Base-by-base conservation (phyloP, 1,140 invertebrate species). In the Nasonia vitripennis region DNA sequence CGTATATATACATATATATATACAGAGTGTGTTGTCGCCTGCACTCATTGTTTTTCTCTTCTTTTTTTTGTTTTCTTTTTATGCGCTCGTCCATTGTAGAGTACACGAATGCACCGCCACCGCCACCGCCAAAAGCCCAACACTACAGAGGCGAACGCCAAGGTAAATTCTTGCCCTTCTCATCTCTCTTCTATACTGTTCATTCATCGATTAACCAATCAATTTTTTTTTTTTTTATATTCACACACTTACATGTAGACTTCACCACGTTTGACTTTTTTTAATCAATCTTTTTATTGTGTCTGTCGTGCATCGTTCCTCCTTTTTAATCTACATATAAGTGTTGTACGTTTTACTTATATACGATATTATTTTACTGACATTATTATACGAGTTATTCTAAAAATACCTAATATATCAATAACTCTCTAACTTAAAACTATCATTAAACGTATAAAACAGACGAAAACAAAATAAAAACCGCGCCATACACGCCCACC, bases 51-150 rank as follows among this genome's bases (percentile, higher is more conserved):
- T 83, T 86, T 71, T 74, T 71, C 23, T 81, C 23, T 9, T 10
- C 82, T 84, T 92, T 91, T 89, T 89, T 91, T 89, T 91, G 90
- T 91, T 90, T 87, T 90, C 88, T 91, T 92, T 93, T 93, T 93
- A 93, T 92, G 92, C 90, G 93, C 91, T 93, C 91, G 92, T 90
- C 88, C 90, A 89, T 81, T 83, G 87, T 95, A 96, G 95, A 95
- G 91, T 94, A 94, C 91, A 94, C 95, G 92, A 94, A 94, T 89
- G 94, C 94, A 89, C 95, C 95, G 84, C 94, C 94, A 89, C 95
- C 95, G 87, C 95, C 95, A 88, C 95, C 95, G 78, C 95, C 94
- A 89, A 95, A 95, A 92, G 94, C 94, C 91, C 93, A 94, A 88
- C 92, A 94, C 89, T 93, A 93, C 91, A 93, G 94, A 94, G 94